Conservation (phyloP, 2,888 invertebrate species). For the Lithophane leautieri region DNA sequence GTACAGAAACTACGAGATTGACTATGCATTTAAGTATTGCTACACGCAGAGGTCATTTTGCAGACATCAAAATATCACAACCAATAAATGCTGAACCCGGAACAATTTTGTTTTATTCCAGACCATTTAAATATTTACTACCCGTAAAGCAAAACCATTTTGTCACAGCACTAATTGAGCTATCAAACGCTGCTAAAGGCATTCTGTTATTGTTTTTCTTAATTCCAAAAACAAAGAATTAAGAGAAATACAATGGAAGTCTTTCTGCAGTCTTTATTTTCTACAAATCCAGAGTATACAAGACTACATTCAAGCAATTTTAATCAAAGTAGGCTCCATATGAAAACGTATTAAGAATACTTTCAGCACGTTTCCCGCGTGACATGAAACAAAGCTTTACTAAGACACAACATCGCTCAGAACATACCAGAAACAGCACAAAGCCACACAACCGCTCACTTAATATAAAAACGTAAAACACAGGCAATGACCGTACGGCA, state of each 20-base stretch:
- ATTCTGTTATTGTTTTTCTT: neutral
- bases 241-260: neutral
- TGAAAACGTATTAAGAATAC: neutral
- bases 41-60: neutral
- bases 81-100: neutral
- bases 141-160: neutral
- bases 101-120: neutral
- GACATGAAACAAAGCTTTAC: neutral
- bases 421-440: conserved; percentile 22
- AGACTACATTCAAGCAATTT: neutral
- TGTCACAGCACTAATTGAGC: neutral
- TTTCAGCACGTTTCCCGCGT: neutral
- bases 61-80: neutral
- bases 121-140: neutral
- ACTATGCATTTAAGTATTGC: too few relatives aligned
- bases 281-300: neutral
- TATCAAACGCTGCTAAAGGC: neutral
- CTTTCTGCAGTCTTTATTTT: neutral
- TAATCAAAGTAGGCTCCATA: neutral
- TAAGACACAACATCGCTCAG: conserved; percentile 12
- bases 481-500: conserved; percentile 25
- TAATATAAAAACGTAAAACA: conserved; percentile 57
- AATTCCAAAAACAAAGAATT: neutral
- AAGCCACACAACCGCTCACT: conserved; percentile 23
- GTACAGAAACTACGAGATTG: neutral